A percentile compares a stretch with the other conserved stretches of the same genome.
Conservation (phyloP, 2,888 invertebrate genomes). For the Anoplius nigerrimus region DNA sequence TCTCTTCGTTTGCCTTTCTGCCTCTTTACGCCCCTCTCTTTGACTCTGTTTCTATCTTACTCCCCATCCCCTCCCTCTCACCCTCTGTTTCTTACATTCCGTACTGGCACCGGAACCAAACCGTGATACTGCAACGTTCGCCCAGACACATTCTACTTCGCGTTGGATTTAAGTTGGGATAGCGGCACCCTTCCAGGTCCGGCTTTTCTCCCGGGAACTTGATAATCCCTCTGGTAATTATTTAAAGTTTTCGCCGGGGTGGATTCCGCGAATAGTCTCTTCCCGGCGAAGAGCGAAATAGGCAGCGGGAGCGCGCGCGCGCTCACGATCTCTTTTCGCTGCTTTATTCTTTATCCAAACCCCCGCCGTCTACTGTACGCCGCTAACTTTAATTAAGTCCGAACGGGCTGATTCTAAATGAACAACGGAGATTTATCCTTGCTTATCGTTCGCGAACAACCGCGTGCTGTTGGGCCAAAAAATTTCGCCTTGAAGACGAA, state of each 20-base stretch:
- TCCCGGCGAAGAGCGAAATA: conserved; percentile 15
- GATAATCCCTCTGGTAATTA: conserved; percentile 65
- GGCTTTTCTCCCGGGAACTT: conserved; percentile 49
- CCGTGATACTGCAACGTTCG: conserved; percentile 17
- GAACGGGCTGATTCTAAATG: no score
- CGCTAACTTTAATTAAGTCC: no score
- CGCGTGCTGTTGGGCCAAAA: no score
- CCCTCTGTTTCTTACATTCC: conserved; percentile 12
- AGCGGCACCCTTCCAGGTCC: conserved; percentile 34
- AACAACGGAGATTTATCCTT: no score
- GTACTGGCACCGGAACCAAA: conserved; percentile 14
- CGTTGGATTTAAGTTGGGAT: conserved; percentile 34
- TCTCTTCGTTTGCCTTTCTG: neutral
- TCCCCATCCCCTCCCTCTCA: neutral
- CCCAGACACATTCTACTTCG: conserved; percentile 26
- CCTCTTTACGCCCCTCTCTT: conserved; percentile 3
- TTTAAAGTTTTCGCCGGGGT: conserved; percentile 62
- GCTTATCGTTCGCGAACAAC: no score
- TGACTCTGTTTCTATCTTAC: conserved; percentile 9
- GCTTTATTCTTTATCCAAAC: neutral
- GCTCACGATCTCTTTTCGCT: neutral
- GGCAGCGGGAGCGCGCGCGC: no score
- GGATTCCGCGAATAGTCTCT: conserved; percentile 31
- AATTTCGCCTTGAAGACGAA: no score
- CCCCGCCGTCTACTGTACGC: no score